Base-by-base conservation (phyloP, 2,888 invertebrate genomes). In the Slavum lentiscoides region DNA sequence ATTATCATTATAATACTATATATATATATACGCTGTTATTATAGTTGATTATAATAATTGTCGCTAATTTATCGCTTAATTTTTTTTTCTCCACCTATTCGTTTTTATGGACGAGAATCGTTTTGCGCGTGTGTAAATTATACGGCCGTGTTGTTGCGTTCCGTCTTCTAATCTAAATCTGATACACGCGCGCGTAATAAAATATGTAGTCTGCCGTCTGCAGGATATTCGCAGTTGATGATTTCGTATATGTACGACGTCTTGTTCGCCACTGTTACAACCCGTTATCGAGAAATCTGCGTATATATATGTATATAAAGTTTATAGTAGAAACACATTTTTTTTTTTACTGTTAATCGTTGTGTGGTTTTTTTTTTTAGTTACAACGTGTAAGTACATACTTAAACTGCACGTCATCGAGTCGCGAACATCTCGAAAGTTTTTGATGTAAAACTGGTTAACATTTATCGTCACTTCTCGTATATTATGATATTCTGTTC, bases 1-100 rank as follows among this genome's bases (percentile, higher is more conserved):
- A 30, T 30, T 30, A 30, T 30, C 4, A 30, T 30, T 30, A 30
- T 30, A 2, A 30, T 30, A 30, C 30, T 1, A 4, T 30, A 30
- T 30, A n/a, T n/a, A n/a, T 30, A 7, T 23, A 61, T 23, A 15
- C 49, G 8, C 49, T 13, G 5, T 8, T 62, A 9, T 9, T 9
- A 53, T 53, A 43, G 43, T 72, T 39, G 49, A 30, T 62, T 8
- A 64, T 74, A 17, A 64, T 74, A 9, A 74, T 74, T 55, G 37
- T 30, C 30, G 30, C n/a, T 66, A 66, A 74, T 66, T n/a, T n/a
- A n/a, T n/a, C n/a, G n/a, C n/a, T n/a, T n/a, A n/a, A n/a, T n/a
- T n/a, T n/a, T 74, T 21, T 53, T 66, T 39, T 15, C 6, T n/a
- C 17, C n/a, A 68, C 53, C 17, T 7, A 11, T 67, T 0, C 21